phyloP scores from a whole-genome alignment of 2,888 invertebrate species.

The Drosophila nr. medialis region DNA sequence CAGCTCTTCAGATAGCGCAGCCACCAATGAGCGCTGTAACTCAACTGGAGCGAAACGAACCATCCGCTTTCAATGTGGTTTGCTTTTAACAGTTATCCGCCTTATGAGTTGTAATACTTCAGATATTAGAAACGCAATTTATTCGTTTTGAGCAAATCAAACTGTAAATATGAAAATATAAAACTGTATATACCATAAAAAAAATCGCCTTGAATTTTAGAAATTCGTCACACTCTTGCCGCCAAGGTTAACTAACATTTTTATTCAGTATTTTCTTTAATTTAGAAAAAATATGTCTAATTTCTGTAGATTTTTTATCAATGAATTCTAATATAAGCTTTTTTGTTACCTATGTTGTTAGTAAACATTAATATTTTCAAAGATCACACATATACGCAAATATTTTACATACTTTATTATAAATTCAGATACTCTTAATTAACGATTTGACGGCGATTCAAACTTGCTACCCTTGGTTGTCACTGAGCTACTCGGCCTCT shows the following conservation, averaged over 20 bases:
- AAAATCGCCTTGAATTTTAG: neutral
- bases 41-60: conserved; percentile 45
- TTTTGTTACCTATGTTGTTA: too few relatives aligned
- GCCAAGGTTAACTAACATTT: too few relatives aligned
- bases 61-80: neutral
- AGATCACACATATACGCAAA: too few relatives aligned
- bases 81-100: conserved; percentile 19
- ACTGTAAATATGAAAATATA: neutral
- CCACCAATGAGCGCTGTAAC: neutral
- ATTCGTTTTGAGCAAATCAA: neutral
- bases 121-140: neutral
- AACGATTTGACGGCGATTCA: neutral
- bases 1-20: conserved; percentile 20
- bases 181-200: neutral
- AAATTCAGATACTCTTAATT: too few relatives aligned
- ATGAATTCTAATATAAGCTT: too few relatives aligned
- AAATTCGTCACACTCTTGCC: neutral
- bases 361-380: too few relatives aligned
- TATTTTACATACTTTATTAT: too few relatives aligned
- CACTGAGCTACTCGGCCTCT: neutral
- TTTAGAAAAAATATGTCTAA: too few relatives aligned
- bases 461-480: neutral
- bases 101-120: neutral
- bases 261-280: too few relatives aligned
- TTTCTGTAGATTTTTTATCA: too few relatives aligned